These are phyloP conservation scores for Ibidorhyncha struthersii DNA, from an alignment of 2,113 vertebrate genomes.

Conservation along the genomic window DNA sequence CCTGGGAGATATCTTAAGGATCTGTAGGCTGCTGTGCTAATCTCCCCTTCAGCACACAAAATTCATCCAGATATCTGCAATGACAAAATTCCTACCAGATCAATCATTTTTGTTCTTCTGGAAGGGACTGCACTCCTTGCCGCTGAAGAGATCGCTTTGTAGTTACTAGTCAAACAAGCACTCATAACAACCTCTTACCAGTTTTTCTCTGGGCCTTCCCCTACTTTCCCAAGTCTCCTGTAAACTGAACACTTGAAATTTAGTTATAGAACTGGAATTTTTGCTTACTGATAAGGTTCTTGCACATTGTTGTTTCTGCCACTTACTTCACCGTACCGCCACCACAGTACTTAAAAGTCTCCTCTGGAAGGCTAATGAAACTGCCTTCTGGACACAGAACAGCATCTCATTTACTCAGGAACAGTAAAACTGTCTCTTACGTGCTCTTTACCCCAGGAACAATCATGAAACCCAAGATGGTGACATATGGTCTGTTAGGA, in stretches of 20 bases:
- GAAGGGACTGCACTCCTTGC: not conserved
- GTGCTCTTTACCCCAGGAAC: not conserved
- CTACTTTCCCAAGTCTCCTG: not conserved
- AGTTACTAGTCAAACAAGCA: not conserved
- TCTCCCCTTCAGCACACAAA: slow-evolving; percentile 5
- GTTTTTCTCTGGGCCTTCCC: not conserved
- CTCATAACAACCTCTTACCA: not conserved
- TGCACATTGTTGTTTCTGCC: not conserved
- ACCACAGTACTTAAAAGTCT: not conserved
- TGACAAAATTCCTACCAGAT: not conserved
- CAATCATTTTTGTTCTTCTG: not conserved
- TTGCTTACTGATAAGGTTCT: not conserved
- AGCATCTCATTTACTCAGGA: not conserved
- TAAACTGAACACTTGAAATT: not conserved
- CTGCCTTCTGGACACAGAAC: not conserved
- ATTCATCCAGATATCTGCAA: not conserved
- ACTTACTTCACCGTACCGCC: not conserved
- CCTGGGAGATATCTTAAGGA: slow-evolving; percentile 9
- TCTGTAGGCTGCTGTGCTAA: slow-evolving; percentile 7
- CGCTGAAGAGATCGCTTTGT: not conserved
- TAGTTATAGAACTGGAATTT: not conserved
- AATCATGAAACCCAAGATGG: slow-evolving; percentile 4
- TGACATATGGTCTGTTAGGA: not conserved
- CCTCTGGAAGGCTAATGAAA: not conserved
- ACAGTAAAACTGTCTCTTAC: not conserved